Evolutionary conservation across 2,797 vertebrate genomes (phyloP), one percentile per base, ranked within the genome.

Genomic region (Buceros bicornis): DNA sequence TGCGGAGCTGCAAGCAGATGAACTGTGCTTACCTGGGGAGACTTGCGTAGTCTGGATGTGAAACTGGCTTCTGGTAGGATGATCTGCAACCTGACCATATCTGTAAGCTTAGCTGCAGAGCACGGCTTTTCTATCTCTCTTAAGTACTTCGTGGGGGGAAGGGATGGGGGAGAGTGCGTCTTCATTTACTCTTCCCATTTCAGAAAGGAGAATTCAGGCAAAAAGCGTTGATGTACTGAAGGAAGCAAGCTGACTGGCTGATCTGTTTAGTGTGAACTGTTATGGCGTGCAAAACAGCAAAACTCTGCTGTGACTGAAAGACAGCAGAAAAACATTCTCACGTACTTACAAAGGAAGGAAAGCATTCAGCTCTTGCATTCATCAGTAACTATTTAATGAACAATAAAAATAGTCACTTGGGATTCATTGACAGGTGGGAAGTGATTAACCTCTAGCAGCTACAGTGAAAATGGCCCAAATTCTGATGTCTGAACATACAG

Each of bases 371-470:
- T 91, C 65, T 60, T 81, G 21, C 40, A 91, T 91, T 94, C 79
- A 43, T 91, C 70, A 50, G 93, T 96, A 88, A 96, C 91, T 76
- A 70, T 95, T 95, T 95, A 95, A 90, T 90, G 74, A 86, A 82
- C 28, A 81, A 71, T 70, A 74, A 90, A 95, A 91, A 89, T 21
- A 86, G 47, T 33, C 76, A 76, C 66, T 95, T 60, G 85, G 65
- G 89, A 96, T 91, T 95, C 95, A 96, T 37, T 96, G 87, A 93
- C 87, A 95, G 70, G 50, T 74, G 33, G 53, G 26, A 89, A 87
- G 87, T 50, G 51, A 95, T 93, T 96, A 94, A 96, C 90, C 22
- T 84, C 20, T 47, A 58, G 16, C 28, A 87, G 25, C 25, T 77
- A 43, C 19, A 25, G 15, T 84, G 77, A 80, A 92, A 93, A 90